Percentiles rank a stretch among this genome's conserved stretches.
These are phyloP conservation scores for Oegoconia quadripuncta DNA, from an alignment of 2,888 invertebrate genomes.

Conservation along the genomic window DNA sequence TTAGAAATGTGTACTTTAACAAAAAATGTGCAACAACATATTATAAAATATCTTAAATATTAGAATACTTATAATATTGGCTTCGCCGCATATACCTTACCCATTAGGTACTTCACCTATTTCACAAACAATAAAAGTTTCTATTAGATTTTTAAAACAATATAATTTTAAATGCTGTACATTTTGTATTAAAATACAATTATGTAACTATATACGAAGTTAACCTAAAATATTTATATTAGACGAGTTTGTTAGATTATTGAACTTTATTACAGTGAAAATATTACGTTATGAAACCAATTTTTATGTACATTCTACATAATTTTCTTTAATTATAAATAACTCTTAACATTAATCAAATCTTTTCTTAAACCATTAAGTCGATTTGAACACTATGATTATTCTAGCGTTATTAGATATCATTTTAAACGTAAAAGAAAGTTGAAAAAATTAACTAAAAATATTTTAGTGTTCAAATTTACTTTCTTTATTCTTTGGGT, in stretches of 20 bases:
- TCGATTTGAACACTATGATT: slow-evolving; percentile 3
- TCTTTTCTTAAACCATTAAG: background rate
- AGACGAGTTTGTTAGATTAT: too few relatives aligned
- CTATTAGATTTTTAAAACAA: slow-evolving; percentile 34
- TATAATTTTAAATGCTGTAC: slow-evolving; percentile 45
- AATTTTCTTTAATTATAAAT: slow-evolving; percentile 18
- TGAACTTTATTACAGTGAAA: slow-evolving; percentile 1
- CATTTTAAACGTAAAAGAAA: too few relatives aligned
- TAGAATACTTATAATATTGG: slow-evolving; percentile 32
- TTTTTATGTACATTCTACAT: slow-evolving; percentile 34
- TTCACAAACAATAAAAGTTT: slow-evolving; percentile 47
- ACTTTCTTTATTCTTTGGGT: too few relatives aligned
- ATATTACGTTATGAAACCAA: slow-evolving; percentile 17
- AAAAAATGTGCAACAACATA: slow-evolving; percentile 59
- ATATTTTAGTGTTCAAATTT: too few relatives aligned
- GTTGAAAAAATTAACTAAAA: too few relatives aligned
- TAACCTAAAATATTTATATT: too few relatives aligned
- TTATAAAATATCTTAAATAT: slow-evolving; percentile 39
- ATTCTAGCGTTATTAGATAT: too few relatives aligned
- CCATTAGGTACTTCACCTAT: slow-evolving; percentile 27
- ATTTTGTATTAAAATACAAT: slow-evolving; percentile 47
- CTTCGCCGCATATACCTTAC: slow-evolving; percentile 41
- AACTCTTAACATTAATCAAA: slow-evolving; percentile 1
- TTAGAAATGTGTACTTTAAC: slow-evolving; percentile 48
- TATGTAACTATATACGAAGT: slow-evolving; percentile 5